Evolutionary conservation across 2,113 vertebrate genomes (phyloP), one percentile per base, ranked within the genome.

Genomic region (Campylorhamphus procurvoides): DNA sequence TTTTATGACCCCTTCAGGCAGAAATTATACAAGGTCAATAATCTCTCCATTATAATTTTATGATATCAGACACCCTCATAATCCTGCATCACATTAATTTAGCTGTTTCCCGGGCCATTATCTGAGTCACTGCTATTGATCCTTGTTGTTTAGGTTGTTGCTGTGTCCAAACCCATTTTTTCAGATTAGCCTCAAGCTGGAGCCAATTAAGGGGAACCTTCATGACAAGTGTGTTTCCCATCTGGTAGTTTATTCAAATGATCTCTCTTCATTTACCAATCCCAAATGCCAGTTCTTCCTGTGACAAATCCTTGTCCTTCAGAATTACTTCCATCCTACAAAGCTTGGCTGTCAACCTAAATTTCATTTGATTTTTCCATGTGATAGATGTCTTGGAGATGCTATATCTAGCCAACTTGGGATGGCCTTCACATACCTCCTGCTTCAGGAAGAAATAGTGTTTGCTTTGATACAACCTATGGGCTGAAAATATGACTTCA

Each of bases 11-110:
- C 59, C 33, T 84, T 87, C 53, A 71, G 83, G 24, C 52, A 95
- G 83, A 78, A 90, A 89, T 92, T 74, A 86, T 24, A 74, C 37
- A 77, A 87, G 76, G 84, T 89, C 80, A 94, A 20, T 92, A 90
- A 93, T 60, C 63, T 72, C 68, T 27, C 40, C 52, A 52, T 77
- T 89, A 87, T 68, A 75, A 87, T 33, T 75, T 94, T 81, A 86
- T 77, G 72, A 60, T 33, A 76, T 60, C 58, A 81, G 66, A 59
- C 23, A 25, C 72, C 37, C 35, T 92, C 69, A 50, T 67, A 89
- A 56, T 90, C 35, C 27, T 68, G 33, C 35, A 71, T 81, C 50
- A 63, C 29, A 31, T 86, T 63, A 28, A 62, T 93, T 83, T 71
- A 77, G 55, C 33, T 81, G 23, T 71, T 92, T 90, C 39, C 72